Evolutionary conservation across 2,113 vertebrate species (phyloP), one percentile per base, ranked within the genome.

Genomic region (Trematomus loennbergii): DNA sequence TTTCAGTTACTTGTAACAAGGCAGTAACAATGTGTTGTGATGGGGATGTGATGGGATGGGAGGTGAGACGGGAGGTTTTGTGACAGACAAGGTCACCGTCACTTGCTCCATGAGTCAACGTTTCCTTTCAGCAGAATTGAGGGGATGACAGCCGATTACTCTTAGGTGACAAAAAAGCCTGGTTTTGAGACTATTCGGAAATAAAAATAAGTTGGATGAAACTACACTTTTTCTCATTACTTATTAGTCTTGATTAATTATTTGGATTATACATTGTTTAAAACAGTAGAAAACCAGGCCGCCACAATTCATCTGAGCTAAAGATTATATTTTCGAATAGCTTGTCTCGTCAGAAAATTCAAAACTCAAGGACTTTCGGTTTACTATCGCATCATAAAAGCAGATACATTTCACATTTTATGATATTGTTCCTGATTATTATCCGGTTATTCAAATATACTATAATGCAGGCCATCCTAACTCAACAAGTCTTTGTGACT

Each of bases 1-100:
- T 73, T 43, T 65, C 57, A 86, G 67, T 43, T 75, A 65, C 78
- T 69, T 63, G 45, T 69, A 85, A 83, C 50, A 66, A 83, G 77
- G 67, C 63, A 40, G 69, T n/a, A 45, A 48, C 43, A 45, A 40
- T 20, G 29, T 22, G 46, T 61, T 22, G 54, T 52, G 22, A n/a
- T 40, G 60, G 40, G 43, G 49, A 57, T 11, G 54, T 53, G 59
- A 62, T 33, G 13, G 75, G 22, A 36, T 16, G 12, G 36, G 57
- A 54, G 25, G 29, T 52, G 15, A 68, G 64, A 7, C 12, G 12
- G 3, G 43, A 29, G 36, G 65, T 18, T 71, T 71, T 79, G 49
- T 22, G 61, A 62, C 18, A 45, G 57, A 57, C 13, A 59, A 69
- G 74, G 65, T 60, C 49, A 64, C 20, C 10, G 25, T 68, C 52